Evolutionary conservation across 2,113 vertebrate species (phyloP).

Genomic region (Paraplagusia blochii): DNA sequence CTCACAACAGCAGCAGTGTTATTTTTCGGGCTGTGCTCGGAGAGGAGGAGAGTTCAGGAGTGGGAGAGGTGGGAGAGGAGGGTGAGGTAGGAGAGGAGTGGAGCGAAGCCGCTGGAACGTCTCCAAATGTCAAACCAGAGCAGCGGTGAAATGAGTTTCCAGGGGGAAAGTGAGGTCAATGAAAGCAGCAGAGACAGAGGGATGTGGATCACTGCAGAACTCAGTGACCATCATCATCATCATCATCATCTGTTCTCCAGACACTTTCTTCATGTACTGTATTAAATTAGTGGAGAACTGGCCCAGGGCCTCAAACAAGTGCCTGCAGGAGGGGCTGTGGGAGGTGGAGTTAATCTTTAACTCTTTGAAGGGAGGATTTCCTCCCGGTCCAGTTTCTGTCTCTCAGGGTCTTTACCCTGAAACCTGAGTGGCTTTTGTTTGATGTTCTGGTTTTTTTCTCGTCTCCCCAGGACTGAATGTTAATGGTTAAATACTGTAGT

Average conservation of each 20-base stretch:
- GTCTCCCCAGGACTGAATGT: background rate
- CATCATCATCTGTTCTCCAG: background rate
- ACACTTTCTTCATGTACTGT: background rate
- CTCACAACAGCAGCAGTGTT: conserved; percentile 47
- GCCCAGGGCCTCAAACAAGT: conserved; percentile 15
- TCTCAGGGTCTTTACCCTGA: conserved; percentile 2
- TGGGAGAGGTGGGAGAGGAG: conserved; percentile 48
- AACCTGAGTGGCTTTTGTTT: conserved; percentile 34
- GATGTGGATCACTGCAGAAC: conserved; percentile 22
- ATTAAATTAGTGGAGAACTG: background rate
- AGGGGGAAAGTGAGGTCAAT: conserved; percentile 59
- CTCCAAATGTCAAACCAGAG: conserved; percentile 52
- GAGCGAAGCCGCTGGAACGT: conserved; percentile 42
- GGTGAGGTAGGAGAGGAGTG: conserved; percentile 47
- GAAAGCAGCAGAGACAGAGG: conserved; percentile 26
- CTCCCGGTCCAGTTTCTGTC: conserved; percentile 11
- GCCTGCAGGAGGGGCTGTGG: background rate
- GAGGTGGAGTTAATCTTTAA: conserved; percentile 34
- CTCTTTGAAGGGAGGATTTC: conserved; percentile 16
- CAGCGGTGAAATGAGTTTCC: conserved; percentile 40
- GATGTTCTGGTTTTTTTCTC: conserved; percentile 5
- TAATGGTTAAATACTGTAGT: conserved; percentile 30
- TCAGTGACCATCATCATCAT: conserved; percentile 18
- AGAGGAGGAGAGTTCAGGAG: conserved; percentile 38
- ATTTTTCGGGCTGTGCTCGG: conserved; percentile 21